Conservation (phyloP, 2,113 vertebrate genomes). For the Muntiacus reevesi region DNA sequence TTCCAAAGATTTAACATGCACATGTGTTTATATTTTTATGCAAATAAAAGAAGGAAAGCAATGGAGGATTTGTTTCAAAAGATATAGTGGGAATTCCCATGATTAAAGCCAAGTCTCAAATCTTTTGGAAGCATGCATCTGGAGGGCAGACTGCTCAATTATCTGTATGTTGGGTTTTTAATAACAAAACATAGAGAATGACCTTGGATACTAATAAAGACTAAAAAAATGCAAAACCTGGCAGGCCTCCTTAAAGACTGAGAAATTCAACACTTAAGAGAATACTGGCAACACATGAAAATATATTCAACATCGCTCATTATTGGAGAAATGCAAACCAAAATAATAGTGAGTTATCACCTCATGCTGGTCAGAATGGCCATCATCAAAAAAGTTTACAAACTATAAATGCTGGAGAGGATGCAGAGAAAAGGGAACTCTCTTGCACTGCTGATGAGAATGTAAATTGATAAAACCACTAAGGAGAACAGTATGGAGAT, state of each 20-base stretch:
- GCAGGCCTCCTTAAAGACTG: neutral
- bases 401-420: neutral
- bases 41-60: neutral
- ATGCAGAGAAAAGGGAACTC: neutral
- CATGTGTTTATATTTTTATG: neutral
- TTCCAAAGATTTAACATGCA: conserved; percentile 14
- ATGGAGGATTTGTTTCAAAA: neutral
- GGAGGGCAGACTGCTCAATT: neutral
- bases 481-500: neutral
- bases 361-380: neutral
- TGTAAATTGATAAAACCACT: neutral
- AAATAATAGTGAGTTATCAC: neutral
- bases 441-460: neutral
- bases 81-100: neutral
- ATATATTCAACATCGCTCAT: neutral
- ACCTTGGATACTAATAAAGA: neutral
- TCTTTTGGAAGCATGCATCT: neutral
- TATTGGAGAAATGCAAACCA: neutral
- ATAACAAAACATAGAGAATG: neutral
- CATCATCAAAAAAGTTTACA: neutral
- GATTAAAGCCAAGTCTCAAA: conserved; percentile 12
- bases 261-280: conserved; percentile 27
- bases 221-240: neutral
- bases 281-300: neutral
- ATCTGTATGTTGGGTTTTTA: neutral